These are phyloP conservation scores for Pyrocoelia pectoralis DNA, from an alignment of 2,888 invertebrate species.

Conservation along the genomic window DNA sequence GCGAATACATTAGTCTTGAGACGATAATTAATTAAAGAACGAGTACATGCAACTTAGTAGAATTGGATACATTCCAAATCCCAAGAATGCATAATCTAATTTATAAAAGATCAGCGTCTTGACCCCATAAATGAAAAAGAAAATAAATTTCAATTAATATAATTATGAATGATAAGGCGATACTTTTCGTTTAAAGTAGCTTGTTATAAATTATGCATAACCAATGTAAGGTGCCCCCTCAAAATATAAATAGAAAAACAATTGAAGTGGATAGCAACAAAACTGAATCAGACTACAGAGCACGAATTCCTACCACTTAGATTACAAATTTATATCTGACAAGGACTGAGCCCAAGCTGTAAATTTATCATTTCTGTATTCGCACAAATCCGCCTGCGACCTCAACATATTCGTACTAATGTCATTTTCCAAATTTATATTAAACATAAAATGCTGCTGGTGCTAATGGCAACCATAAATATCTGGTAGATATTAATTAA, in stretches of 20 bases:
- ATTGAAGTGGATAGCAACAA: slow-evolving; percentile 6
- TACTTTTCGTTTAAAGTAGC: neutral
- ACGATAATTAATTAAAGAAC: neutral
- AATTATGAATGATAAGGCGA: no score
- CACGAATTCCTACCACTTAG: slow-evolving; percentile 8
- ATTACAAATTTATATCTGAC: slow-evolving; percentile 23
- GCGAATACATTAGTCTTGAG: neutral
- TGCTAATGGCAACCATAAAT: slow-evolving; percentile 12
- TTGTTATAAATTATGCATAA: neutral
- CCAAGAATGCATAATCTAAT: neutral
- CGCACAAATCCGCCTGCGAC: slow-evolving; percentile 12
- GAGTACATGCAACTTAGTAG: neutral
- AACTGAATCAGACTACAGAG: slow-evolving; percentile 16
- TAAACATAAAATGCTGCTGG: slow-evolving; percentile 4
- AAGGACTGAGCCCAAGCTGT: slow-evolving; percentile 13
- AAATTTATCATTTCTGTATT: slow-evolving; percentile 16
- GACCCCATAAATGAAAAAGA: neutral
- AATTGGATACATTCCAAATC: neutral
- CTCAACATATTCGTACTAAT: slow-evolving; percentile 10
- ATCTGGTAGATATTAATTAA: slow-evolving; percentile 3
- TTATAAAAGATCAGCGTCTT: neutral
- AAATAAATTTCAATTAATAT: neutral
- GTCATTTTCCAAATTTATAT: slow-evolving; percentile 10
- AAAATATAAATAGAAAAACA: neutral
- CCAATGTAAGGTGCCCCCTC: neutral